Percentiles rank a stretch among this genome's conserved stretches.
Conservation (phyloP, 2,888 invertebrate genomes). For the Drosophila tanythrix region DNA sequence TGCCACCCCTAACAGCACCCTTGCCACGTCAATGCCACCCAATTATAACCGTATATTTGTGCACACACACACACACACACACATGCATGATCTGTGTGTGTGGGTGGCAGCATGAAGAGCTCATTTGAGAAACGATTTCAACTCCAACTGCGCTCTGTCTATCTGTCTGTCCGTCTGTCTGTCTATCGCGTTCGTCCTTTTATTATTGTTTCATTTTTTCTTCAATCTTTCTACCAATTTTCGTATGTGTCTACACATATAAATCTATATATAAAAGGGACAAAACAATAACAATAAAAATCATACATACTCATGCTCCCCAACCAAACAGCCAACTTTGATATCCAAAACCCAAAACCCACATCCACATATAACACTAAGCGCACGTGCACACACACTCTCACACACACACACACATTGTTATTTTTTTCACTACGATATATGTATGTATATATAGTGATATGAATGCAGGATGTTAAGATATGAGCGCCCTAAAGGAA, state of each 20-base stretch:
- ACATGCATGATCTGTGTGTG: conserved; percentile 6
- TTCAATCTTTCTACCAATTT: conserved; percentile 59
- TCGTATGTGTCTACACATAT: conserved; percentile 26
- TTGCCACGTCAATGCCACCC: conserved; percentile 68
- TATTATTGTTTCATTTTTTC: conserved; percentile 76
- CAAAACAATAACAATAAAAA: conserved; percentile 83
- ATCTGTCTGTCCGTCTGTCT: conserved; percentile 13
- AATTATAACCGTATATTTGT: conserved; percentile 69
- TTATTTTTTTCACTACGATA: conserved; percentile 3
- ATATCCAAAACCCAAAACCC: conserved; percentile 16
- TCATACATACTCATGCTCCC: conserved; percentile 68
- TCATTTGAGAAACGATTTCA: conserved; percentile 62
- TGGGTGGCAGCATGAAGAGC: conserved; percentile 28
- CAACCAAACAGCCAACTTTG: conserved; percentile 26
- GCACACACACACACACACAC: conserved; percentile 11
- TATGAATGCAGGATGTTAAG: conserved; percentile 58
- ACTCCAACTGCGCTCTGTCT: conserved; percentile 20
- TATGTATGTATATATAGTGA: conserved; percentile 34
- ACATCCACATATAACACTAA: conserved; percentile 16
- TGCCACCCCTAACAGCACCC: conserved; percentile 67
- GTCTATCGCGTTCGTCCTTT: conserved; percentile 41
- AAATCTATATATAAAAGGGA: conserved; percentile 68
- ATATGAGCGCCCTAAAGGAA: conserved; percentile 61
- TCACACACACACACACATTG: background rate
- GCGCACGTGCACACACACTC: conserved; percentile 43